Evolutionary conservation across 2,888 invertebrate genomes (phyloP), one percentile per base, ranked within the genome.

Genomic region (Glyphotaelius pellucidus): DNA sequence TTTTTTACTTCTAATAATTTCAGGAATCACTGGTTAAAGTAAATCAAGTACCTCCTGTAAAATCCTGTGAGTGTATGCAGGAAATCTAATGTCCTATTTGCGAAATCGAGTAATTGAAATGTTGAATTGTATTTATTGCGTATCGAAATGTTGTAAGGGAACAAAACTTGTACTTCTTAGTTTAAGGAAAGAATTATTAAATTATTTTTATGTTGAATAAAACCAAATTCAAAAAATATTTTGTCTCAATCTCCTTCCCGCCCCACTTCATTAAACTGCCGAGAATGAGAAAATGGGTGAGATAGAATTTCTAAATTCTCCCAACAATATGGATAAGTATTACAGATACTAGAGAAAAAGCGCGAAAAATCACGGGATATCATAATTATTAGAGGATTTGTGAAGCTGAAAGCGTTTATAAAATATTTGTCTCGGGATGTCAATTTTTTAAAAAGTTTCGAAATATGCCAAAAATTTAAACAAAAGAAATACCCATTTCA

Each of bases 201-300:
- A 90, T 93, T 93, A 93, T 93, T 93, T 89, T 93, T 85, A 92
- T 91, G 93, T 93, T 93, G 89, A 92, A 92, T 92, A 90, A 92
- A 92, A 92, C 87, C 32, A 92, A 81, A 89, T 89, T n/a, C 80
- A 32, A 79, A 30, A 47, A 31, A 79, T 32, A 32, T 25, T 84
- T 42, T 42, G 25, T 85, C 42, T 42, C 14, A 35, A 85, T 42
- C n/a, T 83, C 32, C 35, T 83, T 35, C 5, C 30, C 35, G 7
- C 83, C 9, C 35, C 83, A 67, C 11, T 12, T 42, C 1, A 42
- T 42, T 12, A 42, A 42, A 12, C 2, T 12, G 2, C 7, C 52
- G 15, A 67, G 52, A 67, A 67, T 7, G 25, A 67, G 7, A 25
- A 25, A 52, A 52, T 52, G 0, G 52, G 52, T 52, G 19, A 52